Conservation (phyloP, 1,140 invertebrate species). For the Pentalonia nigronervosa region DNA sequence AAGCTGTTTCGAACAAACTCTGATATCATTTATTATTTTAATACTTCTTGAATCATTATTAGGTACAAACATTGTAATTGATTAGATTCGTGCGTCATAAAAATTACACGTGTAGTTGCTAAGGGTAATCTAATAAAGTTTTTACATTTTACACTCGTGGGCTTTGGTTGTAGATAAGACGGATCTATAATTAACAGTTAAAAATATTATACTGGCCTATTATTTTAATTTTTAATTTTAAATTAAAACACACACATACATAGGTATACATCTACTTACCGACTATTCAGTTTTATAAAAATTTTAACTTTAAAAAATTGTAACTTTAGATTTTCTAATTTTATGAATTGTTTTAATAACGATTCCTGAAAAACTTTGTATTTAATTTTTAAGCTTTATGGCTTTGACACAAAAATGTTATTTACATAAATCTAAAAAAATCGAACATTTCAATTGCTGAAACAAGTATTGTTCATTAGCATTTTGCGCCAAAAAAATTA, state of each 20-base stretch:
- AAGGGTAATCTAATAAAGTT: background rate
- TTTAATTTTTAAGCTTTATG: too few relatives aligned
- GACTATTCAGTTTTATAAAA: background rate
- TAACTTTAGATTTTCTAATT: background rate
- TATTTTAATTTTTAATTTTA: background rate
- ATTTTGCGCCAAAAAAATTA: too few relatives aligned
- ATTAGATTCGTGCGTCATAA: background rate
- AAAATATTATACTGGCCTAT: background rate
- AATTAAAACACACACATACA: background rate
- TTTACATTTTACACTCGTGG: background rate
- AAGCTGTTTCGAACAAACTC: background rate
- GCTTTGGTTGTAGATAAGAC: background rate
- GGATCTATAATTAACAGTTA: background rate
- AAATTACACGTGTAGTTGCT: background rate
- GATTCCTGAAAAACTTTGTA: too few relatives aligned
- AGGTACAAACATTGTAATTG: background rate
- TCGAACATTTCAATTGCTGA: too few relatives aligned
- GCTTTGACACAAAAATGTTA: too few relatives aligned
- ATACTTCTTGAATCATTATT: background rate
- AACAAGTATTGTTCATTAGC: too few relatives aligned
- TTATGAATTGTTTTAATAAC: background rate
- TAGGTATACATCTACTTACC: background rate
- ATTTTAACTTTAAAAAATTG: background rate
- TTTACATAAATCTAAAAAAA: too few relatives aligned
- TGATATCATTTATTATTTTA: constrained; percentile 22